Base-by-base conservation (phyloP, 2,797 vertebrate species). In the Melopsittacus undulatus region DNA sequence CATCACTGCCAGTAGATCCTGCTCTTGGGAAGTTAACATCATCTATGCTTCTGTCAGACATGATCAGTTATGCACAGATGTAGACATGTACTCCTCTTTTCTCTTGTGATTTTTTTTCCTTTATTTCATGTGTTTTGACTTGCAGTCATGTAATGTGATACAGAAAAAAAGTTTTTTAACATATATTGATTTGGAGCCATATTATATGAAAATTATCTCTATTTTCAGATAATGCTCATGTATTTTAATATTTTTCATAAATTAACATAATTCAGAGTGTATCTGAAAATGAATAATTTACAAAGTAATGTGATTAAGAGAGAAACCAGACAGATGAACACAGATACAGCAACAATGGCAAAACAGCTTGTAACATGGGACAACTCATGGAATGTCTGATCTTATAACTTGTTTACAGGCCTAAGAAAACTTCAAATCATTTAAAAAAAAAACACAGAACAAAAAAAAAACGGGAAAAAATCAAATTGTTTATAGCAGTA, bases 31-130 rank as follows among this genome's bases (percentile, higher is more conserved):
- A 94, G 73, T 73, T 76, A 95, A 69, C 59, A 83, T 80, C 79
- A 83, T 48, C 73, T 90, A 29, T n/a, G 54, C 54, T 88, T 93
- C 93, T 84, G 63, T 94, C 36, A 61, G 80, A 92, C 73, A 73
- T 17, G 67, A 94, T 79, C 85, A 43, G 59, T 62, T 43, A 78
- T 27, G 73, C 74, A 83, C 52, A 88, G 57, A 81, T 66, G 62
- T 30, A 90, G 77, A 92, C 54, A 62, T 51, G 18, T 12, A 68
- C 57, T 75, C 61, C 48, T 59, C 26, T 67, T 45, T 76, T 69
- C 48, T 64, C 34, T 48, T 61, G 30, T 5, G 13, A 22, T 16
- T 57, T 51, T 77, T 82, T 82, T 61, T 75, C 34, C 10, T 67
- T 72, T 36, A 74, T 73, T 92, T 79, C 52, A 56, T 23, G 38